Conservation (phyloP, 1,140 invertebrate species). For the Phenacoccus solenopsis region DNA sequence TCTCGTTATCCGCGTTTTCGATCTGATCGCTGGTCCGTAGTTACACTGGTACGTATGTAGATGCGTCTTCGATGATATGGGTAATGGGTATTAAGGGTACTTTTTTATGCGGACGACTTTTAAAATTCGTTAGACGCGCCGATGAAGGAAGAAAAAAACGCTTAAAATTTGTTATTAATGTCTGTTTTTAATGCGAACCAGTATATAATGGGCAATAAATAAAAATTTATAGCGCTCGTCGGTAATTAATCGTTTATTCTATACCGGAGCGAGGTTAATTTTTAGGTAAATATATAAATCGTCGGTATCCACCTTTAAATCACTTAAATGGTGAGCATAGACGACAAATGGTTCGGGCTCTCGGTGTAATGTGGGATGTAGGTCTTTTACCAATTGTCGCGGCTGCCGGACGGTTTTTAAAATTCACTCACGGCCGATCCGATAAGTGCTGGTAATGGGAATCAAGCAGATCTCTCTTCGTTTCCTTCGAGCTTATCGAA, state of each 20-base stretch:
- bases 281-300: conserved; percentile 14
- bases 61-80: too few relatives aligned
- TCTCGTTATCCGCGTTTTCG: too few relatives aligned
- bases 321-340: neutral
- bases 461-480: too few relatives aligned
- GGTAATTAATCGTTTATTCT: conserved; percentile 14
- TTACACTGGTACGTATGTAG: too few relatives aligned
- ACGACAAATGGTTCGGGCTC: conserved; percentile 4
- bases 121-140: neutral
- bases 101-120: neutral
- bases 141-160: neutral
- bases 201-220: conserved; percentile 16
- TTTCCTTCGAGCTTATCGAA: too few relatives aligned
- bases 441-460: too few relatives aligned
- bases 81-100: neutral
- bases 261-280: conserved; percentile 6
- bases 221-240: conserved; percentile 1
- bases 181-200: conserved; percentile 8
- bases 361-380: conserved; percentile 12
- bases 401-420: too few relatives aligned
- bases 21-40: too few relatives aligned
- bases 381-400: neutral
- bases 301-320: conserved; percentile 5
- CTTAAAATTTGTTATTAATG: neutral
- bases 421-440: too few relatives aligned